Evolutionary conservation across 35 echinoderm and acorn worm genomes (phyloP).

Genomic region (Heliocidaris erythrogramma): DNA sequence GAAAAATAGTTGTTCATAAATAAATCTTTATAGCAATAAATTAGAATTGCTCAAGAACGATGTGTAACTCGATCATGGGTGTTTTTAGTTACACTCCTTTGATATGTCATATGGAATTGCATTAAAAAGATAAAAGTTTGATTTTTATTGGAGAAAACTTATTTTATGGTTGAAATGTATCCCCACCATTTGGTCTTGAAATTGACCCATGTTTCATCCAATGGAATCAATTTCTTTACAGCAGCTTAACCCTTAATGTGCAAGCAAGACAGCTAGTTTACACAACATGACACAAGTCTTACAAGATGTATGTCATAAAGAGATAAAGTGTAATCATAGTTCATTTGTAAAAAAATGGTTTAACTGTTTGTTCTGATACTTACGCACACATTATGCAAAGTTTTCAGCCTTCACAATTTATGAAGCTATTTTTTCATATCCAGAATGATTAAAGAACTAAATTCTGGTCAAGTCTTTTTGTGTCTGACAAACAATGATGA

Average conservation of each 20-base stretch:
- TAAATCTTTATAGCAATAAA: background rate
- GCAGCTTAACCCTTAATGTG: background rate
- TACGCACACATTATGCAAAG: too few relatives aligned
- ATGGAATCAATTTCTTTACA: background rate
- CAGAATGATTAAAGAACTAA: too few relatives aligned
- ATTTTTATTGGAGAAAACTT: background rate
- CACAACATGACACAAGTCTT: too few relatives aligned
- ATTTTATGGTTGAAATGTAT: constrained; percentile 14
- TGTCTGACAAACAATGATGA: background rate
- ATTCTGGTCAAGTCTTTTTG: too few relatives aligned
- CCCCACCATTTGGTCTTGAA: background rate
- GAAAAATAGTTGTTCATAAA: background rate
- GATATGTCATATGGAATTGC: background rate
- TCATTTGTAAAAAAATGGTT: too few relatives aligned
- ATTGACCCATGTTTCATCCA: background rate
- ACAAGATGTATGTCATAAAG: too few relatives aligned
- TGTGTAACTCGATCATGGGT: background rate
- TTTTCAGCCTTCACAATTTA: too few relatives aligned
- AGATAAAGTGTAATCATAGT: too few relatives aligned
- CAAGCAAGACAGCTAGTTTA: too few relatives aligned
- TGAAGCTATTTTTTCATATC: too few relatives aligned
- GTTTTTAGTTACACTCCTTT: background rate
- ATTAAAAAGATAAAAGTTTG: background rate
- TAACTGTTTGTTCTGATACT: too few relatives aligned
- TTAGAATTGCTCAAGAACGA: background rate